Evolutionary conservation across 2,888 invertebrate species (phyloP), one percentile per base, ranked within the genome.

Genomic region (Catocala sponsa): DNA sequence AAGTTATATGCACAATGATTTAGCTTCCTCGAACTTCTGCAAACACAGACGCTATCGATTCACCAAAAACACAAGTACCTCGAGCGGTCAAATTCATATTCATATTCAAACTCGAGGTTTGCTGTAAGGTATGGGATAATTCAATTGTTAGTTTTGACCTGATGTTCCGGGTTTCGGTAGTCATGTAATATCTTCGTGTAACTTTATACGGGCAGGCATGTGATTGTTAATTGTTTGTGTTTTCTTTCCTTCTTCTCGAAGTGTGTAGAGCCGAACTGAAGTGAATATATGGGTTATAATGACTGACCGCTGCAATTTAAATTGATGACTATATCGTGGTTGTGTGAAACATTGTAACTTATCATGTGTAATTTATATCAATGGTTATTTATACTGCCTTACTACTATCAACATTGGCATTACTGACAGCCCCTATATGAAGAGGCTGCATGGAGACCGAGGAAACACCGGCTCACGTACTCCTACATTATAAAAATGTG

Each of bases 51-150:
- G 46, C 48, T 50, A 46, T 51, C 46, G 46, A 32, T 61, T 44
- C 13, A 51, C 44, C 47, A 54, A 58, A 58, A 59, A 61, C 32
- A 35, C 6, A 56, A 47, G 59, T 10, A 38, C 35, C 35, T 9
- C 48, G 13, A 49, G 13, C 50, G 56, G 64, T 65, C 56, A 58
- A 70, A 63, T 70, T 76, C 61, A 79, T 78, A 82, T 83, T 81
- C 78, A 77, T 75, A 72, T 68, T 73, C 72, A 71, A 72, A 55
- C 53, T 65, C 55, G 32, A 33, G 33, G 13, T 49, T 41, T 63
- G 52, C 49, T 49, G 38, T 44, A 48, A 72, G 73, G 66, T 76
- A 64, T 54, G 63, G 57, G 64, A 65, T 74, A 74, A 78, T 76
- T 79, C 66, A 73, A 78, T 78, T 76, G 73, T 61, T 62, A 46